Evolutionary conservation across 2,888 invertebrate genomes (phyloP).

Genomic region (Pristionchus maxplancki): DNA sequence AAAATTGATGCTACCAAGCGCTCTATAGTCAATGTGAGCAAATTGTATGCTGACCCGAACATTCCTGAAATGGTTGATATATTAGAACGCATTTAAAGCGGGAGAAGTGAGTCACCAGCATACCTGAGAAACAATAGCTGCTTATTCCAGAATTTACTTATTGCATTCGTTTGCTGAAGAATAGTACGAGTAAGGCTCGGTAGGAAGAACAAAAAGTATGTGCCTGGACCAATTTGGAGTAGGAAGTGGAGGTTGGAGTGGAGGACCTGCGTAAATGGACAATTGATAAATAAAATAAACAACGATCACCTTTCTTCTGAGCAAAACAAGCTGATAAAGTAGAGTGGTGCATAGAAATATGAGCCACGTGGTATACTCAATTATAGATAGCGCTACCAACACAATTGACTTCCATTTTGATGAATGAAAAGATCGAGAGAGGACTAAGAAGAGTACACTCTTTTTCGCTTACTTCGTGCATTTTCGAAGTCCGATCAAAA

Average conservation of each 20-base stretch:
- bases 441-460: too few relatives aligned
- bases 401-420: neutral
- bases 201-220: neutral
- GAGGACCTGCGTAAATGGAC: constrained; percentile 20
- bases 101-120: too few relatives aligned
- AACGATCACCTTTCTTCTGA: constrained; percentile 7
- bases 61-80: constrained; percentile 28
- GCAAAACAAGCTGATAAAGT: neutral
- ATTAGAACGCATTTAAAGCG: neutral
- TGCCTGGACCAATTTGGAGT: constrained; percentile 12
- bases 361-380: neutral
- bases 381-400: neutral
- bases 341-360: neutral
- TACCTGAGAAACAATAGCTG: neutral
- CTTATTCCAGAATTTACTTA: neutral
- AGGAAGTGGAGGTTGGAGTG: constrained; percentile 19
- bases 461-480: too few relatives aligned
- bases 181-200: neutral
- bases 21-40: constrained; percentile 6
- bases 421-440: too few relatives aligned
- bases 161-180: too few relatives aligned
- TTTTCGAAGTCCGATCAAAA: too few relatives aligned
- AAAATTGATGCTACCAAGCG: neutral
- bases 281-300: too few relatives aligned
- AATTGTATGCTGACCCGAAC: constrained; percentile 38